Evolutionary conservation across 2,797 vertebrate species (phyloP), one percentile per base, ranked within the genome.

Genomic region (Echeneis naucrates): DNA sequence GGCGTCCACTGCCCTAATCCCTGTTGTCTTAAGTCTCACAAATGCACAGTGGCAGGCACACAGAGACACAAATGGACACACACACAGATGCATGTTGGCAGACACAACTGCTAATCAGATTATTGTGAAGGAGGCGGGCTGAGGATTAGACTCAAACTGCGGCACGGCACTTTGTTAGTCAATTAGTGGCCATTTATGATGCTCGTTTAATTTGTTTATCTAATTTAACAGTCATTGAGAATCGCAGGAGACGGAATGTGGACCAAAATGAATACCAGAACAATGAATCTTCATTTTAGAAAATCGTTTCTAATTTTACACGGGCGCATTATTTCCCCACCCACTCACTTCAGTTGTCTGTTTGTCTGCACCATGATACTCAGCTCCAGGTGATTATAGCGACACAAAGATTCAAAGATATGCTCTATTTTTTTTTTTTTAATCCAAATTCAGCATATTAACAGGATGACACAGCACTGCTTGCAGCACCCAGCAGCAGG

Each of bases 71-170:
- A 72, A 68, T 5, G 64, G 66, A 68, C 54, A 51, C 68, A 81
- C 68, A 81, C 47, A 61, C 44, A 75, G 61, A 68, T 13, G 19
- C 61, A 35, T 6, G 68, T 76, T 81, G 82, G 71, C 82, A 87
- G 74, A 83, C 79, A 23, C 52, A n/a, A 23, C 51, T 52, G 80
- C 78, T 94, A 93, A 94, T 92, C 91, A 89, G 94, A 95, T 95
- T 94, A 95, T 16, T 55, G 71, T n/a, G 57, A 26, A 80, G 85
- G 77, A 84, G 91, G 89, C 78, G 68, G 87, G 54, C 1, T 65
- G 58, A 59, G 89, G 92, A 94, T 94, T 92, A 94, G 77, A 45
- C 27, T 40, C 52, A 80, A 77, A 8, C 72, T 30, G 74, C 53
- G 38, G 62, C 56, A 17, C 42, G 63, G 52, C 68, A 32, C 66